phyloP scores from a whole-genome alignment of 2,888 invertebrate species.

The Synergus japonicus region DNA sequence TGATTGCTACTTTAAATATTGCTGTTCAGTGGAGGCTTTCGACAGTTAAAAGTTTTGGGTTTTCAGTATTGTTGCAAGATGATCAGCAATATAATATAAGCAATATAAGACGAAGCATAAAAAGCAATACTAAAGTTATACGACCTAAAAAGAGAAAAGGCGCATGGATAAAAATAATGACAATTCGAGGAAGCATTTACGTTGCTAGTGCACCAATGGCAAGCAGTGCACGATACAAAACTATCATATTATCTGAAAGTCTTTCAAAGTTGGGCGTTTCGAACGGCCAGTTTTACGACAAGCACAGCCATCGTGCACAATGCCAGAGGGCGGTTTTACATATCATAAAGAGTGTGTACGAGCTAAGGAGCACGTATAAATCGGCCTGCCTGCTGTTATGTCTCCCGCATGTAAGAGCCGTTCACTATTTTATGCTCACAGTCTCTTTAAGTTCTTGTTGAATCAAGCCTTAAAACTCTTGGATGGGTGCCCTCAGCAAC shows the following conservation, averaged over 20 bases:
- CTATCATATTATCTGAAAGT: constrained; percentile 38
- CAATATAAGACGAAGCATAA: not conserved
- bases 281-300: constrained; percentile 64
- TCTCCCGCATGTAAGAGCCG: constrained; percentile 64
- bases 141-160: constrained; percentile 2
- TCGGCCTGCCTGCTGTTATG: constrained; percentile 68
- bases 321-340: constrained; percentile 68
- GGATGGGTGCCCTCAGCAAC: not conserved
- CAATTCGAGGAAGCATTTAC: constrained; percentile 10
- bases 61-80: not conserved
- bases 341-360: constrained; percentile 68
- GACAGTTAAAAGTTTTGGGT: not conserved
- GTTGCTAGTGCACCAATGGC: not conserved
- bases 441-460: constrained; percentile 51
- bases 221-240: constrained; percentile 33
- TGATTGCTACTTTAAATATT: not conserved
- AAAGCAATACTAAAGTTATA: constrained; percentile 6
- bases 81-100: no score
- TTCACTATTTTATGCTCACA: constrained; percentile 67
- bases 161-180: not conserved
- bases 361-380: constrained; percentile 70
- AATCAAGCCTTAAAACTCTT: not conserved
- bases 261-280: constrained; percentile 41
- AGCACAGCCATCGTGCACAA: constrained; percentile 60
- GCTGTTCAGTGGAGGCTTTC: not conserved